Percentiles rank a stretch among this genome's conserved stretches.
Conservation (phyloP, 2,797 vertebrate genomes). For the Tolypeutes matacus region DNA sequence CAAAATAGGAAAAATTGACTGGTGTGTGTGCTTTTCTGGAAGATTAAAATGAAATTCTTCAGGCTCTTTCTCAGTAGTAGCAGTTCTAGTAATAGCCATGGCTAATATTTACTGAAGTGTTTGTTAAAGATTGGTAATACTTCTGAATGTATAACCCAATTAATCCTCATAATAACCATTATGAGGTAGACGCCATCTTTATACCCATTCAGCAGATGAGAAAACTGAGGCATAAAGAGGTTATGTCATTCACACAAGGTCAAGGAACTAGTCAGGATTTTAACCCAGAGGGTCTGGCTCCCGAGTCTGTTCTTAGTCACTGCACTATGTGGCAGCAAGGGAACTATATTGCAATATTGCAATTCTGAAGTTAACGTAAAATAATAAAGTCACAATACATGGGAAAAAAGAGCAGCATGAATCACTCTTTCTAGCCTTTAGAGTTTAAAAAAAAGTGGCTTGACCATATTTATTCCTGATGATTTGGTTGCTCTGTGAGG, state of each 20-base stretch:
- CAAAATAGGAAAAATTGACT: neutral
- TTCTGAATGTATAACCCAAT: neutral
- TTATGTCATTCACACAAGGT: neutral
- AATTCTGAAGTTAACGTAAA: slow-evolving; percentile 52
- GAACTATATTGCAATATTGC: neutral
- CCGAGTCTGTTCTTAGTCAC: neutral
- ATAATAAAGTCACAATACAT: neutral
- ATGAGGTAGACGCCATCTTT: neutral
- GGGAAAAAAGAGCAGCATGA: neutral
- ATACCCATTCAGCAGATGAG: neutral
- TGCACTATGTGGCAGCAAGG: neutral
- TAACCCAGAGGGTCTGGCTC: neutral
- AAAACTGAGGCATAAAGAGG: neutral
- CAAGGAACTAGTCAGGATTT: neutral
- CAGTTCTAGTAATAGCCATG: neutral
- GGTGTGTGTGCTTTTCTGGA: neutral
- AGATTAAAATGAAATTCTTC: neutral
- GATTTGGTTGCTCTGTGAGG: neutral
- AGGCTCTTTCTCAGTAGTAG: neutral
- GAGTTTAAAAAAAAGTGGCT: neutral
- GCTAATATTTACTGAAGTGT: neutral
- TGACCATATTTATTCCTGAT: neutral
- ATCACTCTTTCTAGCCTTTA: neutral
- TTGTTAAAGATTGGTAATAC: neutral
- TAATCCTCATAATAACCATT: neutral